These are phyloP conservation scores for Orchestes rusci DNA, from an alignment of 2,888 invertebrate species.

Conservation along the genomic window DNA sequence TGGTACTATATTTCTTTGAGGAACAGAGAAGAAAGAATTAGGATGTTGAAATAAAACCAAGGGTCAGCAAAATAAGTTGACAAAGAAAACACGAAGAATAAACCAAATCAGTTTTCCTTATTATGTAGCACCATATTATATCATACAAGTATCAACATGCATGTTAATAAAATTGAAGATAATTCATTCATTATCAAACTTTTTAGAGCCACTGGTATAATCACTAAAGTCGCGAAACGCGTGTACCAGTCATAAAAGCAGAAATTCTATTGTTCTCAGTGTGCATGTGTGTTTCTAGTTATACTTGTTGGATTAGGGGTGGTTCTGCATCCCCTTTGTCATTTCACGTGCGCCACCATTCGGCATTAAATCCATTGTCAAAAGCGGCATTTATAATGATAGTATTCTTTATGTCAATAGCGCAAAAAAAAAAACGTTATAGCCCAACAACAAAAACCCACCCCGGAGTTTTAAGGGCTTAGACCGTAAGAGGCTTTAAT, in stretches of 20 bases:
- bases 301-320: slow-evolving; percentile 45
- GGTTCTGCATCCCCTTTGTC: slow-evolving; percentile 43
- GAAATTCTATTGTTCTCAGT: slow-evolving; percentile 28
- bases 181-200: no score
- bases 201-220: no score
- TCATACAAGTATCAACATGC: no score
- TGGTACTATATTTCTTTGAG: no score
- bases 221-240: slow-evolving; percentile 31
- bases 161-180: no score
- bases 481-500: no score
- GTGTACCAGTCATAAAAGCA: slow-evolving; percentile 37
- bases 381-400: slow-evolving; percentile 38
- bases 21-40: no score
- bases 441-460: slow-evolving; percentile 20
- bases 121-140: no score
- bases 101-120: no score
- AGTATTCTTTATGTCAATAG: slow-evolving; percentile 35
- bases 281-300: slow-evolving; percentile 43
- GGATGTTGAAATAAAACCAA: no score
- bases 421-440: slow-evolving; percentile 31
- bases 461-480: slow-evolving; percentile 23
- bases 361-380: slow-evolving; percentile 38
- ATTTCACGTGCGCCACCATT: slow-evolving; percentile 41
- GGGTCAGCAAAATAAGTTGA: no score
- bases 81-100: no score